Base-by-base conservation (phyloP, 2,113 vertebrate genomes). In the Notechis scutatus region DNA sequence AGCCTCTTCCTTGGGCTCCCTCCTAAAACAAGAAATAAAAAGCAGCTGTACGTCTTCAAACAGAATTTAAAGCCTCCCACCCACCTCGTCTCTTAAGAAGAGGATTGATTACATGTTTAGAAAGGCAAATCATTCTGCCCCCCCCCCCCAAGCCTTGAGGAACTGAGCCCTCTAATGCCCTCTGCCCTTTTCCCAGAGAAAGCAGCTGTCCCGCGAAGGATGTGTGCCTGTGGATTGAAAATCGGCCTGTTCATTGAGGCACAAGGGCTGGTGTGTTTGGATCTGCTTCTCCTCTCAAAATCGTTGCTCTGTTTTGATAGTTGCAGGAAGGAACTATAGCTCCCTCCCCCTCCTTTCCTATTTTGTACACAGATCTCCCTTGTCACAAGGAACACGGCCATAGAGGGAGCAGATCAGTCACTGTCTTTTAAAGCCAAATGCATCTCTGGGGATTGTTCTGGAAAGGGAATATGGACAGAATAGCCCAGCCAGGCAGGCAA, bases 111-210 rank as follows among this genome's bases (percentile, higher is more conserved):
- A 95, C 95, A 7, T 92, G 96, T 95, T 96, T 91, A 96, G 96
- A 95, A 95, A 96, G 94, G 96, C 96, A 94, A 95, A 96, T 95
- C 64, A 3, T 42, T 24, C 23, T 1, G 14, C 14, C 26, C 90
- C 12, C 4, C 26, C 61, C 61, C 90, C 47, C 1, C 93, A 91
- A 94, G 95, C 94, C 0, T 92, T 93, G 94, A 92, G 93, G 96
- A 94, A 94, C 92, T 39, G 96, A 95, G 96, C 96, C 96, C 95
- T 92, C 57, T 1, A 42, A 0, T 96, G 96, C 93, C 97, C 95
- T 97, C 93, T 96, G 96, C 95, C 95, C 96, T 96, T 96, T 92
- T 96, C 95, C 96, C 97, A 96, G 94, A 54, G 95, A 89, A 90
- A 96, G 96, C 96, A 96, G 96, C 96, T 96, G 96, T 94, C 94